Evolutionary conservation across 2,888 invertebrate species (phyloP).

Genomic region (Sisyra nigra): DNA sequence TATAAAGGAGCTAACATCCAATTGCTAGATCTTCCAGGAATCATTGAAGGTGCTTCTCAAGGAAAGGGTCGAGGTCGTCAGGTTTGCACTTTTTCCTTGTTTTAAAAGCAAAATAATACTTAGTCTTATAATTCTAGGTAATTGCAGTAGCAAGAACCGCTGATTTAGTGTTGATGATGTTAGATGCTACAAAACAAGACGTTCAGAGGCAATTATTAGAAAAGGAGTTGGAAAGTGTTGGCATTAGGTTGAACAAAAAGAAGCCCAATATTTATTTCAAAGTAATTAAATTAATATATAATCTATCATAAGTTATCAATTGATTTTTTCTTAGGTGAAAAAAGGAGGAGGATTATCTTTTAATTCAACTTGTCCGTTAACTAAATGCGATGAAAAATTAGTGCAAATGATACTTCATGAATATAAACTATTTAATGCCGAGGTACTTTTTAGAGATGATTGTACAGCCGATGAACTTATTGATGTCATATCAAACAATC

Average conservation of each 20-base stretch:
- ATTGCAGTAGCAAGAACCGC: conserved; percentile 98
- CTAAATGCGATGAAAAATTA: conserved; percentile 89
- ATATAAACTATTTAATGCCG: conserved; percentile 94
- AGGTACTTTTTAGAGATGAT: conserved; percentile 92
- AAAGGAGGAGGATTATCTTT: conserved; percentile 95
- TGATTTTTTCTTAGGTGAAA: conserved; percentile 43
- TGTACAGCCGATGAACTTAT: conserved; percentile 92
- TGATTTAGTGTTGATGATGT: conserved; percentile 96
- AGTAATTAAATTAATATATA: conserved; percentile 28
- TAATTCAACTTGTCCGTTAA: conserved; percentile 87
- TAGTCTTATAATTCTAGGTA: conserved; percentile 45
- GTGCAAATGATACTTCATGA: conserved; percentile 97
- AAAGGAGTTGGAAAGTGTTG: conserved; percentile 91
- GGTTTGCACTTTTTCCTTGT: background rate
- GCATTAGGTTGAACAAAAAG: conserved; percentile 85
- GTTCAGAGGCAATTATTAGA: conserved; percentile 85
- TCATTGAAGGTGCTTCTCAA: conserved; percentile 97
- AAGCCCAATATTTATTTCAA: conserved; percentile 99
- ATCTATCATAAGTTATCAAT: background rate
- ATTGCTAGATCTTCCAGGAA: conserved; percentile 94
- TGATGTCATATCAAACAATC: conserved; percentile 91
- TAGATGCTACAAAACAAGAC: conserved; percentile 97
- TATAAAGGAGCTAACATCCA: conserved; percentile 98
- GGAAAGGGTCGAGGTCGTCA: conserved; percentile 26
- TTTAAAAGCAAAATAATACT: too few species aligned